Base-by-base conservation (phyloP, 2,797 vertebrate species). In the Lerista edwardsae region DNA sequence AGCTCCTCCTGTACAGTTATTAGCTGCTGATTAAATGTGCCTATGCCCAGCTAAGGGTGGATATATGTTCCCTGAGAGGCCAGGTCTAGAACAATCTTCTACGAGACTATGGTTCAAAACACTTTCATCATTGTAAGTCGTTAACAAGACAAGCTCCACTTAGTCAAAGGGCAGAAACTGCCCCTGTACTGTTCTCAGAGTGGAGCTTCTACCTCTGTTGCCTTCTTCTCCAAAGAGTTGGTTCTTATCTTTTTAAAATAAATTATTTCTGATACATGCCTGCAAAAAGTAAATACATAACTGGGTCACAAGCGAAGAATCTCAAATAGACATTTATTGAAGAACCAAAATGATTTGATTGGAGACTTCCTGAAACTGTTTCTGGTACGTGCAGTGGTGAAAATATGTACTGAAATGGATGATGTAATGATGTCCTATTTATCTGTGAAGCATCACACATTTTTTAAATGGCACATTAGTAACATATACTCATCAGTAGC, bases 11-110 rank as follows among this genome's bases (percentile, higher is more conserved):
- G 96, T 97, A 97, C 96, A 97, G 97, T 98, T 98, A 98, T 99
- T 98, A 98, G 97, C 97, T 95, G 94, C 97, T 98, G 97, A 99
- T 98, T 98, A 98, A 97, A 97, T 97, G 97, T 97, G 96, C 95
- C 97, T 96, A 91, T 95, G 96, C 96, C 96, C 96, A 95, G 93
- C 93, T 95, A 95, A 95, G 96, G 96, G 96, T 96, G 96, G 95
- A 97, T 97, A 96, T 97, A 97, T 97, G 96, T 96, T 97, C 94
- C 96, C 95, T 94, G 95, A 96, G 97, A 97, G 96, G 97, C 97
- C 96, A 92, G 97, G 96, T 97, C 97, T 97, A 97, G 97, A 97
- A 97, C 97, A 98, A 97, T 97, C 97, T 97, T 97, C 96, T 94
- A 93, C 94, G 94, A 97, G 96, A 96, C 96, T 95, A 93, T 95